These are phyloP conservation scores for Drosophila neocordata DNA, from an alignment of 1,140 invertebrate species.

Conservation along the genomic window DNA sequence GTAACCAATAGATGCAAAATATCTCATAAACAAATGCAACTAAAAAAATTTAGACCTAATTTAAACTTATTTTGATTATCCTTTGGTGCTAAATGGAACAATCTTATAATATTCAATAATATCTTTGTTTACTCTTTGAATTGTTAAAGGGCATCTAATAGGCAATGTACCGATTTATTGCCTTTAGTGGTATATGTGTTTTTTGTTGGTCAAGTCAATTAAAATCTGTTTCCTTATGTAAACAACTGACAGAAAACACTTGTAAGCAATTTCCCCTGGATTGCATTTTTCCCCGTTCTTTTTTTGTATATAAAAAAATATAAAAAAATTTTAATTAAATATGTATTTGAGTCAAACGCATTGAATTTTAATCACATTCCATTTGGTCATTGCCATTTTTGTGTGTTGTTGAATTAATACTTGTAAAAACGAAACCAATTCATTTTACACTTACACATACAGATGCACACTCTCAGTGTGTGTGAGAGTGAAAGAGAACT, in stretches of 20 bases:
- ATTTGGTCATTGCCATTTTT: constrained; percentile 10
- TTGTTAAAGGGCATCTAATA: not conserved
- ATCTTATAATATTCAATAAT: too few relatives aligned
- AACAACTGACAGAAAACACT: constrained; percentile 17
- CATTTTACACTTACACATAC: constrained; percentile 1
- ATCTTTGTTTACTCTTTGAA: too few relatives aligned
- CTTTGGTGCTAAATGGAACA: too few relatives aligned
- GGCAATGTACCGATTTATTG: not conserved
- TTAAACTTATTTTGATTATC: too few relatives aligned
- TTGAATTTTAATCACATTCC: constrained; percentile 23
- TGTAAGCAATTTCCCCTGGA: constrained; percentile 13
- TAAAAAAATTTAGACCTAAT: too few relatives aligned
- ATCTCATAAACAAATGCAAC: too few relatives aligned
- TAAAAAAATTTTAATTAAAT: constrained; percentile 18
- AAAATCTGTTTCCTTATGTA: constrained; percentile 27
- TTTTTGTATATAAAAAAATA: not conserved
- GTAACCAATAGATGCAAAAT: too few relatives aligned
- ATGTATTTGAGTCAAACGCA: constrained; percentile 16
- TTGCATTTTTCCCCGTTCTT: not conserved
- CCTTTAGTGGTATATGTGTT: not conserved
- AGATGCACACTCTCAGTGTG: not conserved
- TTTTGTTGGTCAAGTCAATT: constrained; percentile 18
- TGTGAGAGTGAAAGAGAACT: not conserved
- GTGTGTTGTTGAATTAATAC: constrained; percentile 12
- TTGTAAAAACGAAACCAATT: constrained; percentile 18